These are phyloP conservation scores for Sicus ferrugineus DNA, from an alignment of 2,888 invertebrate genomes.

Conservation along the genomic window DNA sequence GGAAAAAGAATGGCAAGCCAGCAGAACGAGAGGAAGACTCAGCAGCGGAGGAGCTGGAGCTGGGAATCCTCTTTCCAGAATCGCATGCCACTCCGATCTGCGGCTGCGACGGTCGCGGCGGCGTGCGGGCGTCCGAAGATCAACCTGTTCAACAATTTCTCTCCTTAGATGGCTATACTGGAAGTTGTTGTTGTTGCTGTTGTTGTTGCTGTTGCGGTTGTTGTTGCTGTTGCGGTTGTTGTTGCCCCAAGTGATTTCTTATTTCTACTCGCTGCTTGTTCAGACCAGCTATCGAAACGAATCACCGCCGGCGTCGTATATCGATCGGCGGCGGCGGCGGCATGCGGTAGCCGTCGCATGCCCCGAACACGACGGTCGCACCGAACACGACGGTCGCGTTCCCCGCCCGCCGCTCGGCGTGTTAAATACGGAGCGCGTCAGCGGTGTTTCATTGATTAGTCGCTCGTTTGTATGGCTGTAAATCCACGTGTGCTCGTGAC, in stretches of 20 bases:
- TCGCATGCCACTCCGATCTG: no score
- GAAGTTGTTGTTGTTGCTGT: conserved; percentile 19
- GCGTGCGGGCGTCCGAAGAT: background rate
- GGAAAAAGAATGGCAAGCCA: background rate
- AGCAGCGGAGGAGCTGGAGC: background rate
- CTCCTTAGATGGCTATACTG: background rate
- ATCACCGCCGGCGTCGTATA: background rate
- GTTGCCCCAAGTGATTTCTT: conserved; percentile 11
- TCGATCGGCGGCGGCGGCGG: conserved; percentile 13
- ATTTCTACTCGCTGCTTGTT: conserved; percentile 26
- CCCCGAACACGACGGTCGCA: conserved; percentile 31
- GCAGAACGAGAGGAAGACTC: background rate
- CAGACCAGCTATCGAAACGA: background rate
- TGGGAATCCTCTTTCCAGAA: no score
- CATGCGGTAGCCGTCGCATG: conserved; percentile 15
- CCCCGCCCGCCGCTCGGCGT: conserved; percentile 5
- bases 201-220: conserved; percentile 6
- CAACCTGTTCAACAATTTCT: conserved; percentile 35
- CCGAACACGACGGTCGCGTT: conserved; percentile 39
- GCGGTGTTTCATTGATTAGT: conserved; percentile 15
- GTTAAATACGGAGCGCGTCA: conserved; percentile 16
- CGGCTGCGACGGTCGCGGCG: background rate
- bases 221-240: conserved; percentile 45
- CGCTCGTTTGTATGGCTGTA: background rate
- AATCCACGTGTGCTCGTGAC: no score